Base-by-base conservation (phyloP, 2,888 invertebrate species). In the Gnatocerus cornutus region DNA sequence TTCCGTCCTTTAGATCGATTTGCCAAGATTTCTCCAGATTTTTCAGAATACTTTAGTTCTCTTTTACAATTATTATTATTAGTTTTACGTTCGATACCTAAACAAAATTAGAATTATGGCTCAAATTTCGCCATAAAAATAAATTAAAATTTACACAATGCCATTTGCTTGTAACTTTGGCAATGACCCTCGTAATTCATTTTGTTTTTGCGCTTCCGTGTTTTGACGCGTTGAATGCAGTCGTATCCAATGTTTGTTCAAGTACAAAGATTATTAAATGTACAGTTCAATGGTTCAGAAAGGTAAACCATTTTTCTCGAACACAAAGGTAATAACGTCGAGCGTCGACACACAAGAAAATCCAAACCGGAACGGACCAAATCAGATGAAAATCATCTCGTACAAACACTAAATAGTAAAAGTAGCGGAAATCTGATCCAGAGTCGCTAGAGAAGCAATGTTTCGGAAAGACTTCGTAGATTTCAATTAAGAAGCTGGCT, bases 401-500 rank as follows among this genome's bases (percentile, higher is more conserved):
- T 58, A 63, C 68, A 72, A 59, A 72, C 63, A 68, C 61, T 72
- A 71, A 73, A 76, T 74, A 71, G 71, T 63, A 70, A 74, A 77
- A 77, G 74, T 68, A 74, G 72, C 74, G 77, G 77, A 77, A 79
- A 78, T 76, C 72, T 72, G 74, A 76, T 71, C 63, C 72, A 70
- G 70, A 76, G 68, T 75, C 70, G 73, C 71, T 71, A 71, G 72
- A 69, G 71, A 67, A 73, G 61, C 74, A 80, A 78, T 79, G 78
- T 78, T 75, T 74, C 73, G 80, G 79, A 80, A 80, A 78, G 76
- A 78, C 76, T 74, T 69, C 76, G 71, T 64, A 77, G 78, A 80
- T 80, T 79, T 79, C 80, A 79, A 80, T 80, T 80, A 79, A 78
- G 78, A 72, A 77, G 67, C 77, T 71, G 76, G 76, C 78, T 78